These are phyloP conservation scores for Venusia cambrica DNA, from an alignment of 2,888 invertebrate species.

Conservation along the genomic window DNA sequence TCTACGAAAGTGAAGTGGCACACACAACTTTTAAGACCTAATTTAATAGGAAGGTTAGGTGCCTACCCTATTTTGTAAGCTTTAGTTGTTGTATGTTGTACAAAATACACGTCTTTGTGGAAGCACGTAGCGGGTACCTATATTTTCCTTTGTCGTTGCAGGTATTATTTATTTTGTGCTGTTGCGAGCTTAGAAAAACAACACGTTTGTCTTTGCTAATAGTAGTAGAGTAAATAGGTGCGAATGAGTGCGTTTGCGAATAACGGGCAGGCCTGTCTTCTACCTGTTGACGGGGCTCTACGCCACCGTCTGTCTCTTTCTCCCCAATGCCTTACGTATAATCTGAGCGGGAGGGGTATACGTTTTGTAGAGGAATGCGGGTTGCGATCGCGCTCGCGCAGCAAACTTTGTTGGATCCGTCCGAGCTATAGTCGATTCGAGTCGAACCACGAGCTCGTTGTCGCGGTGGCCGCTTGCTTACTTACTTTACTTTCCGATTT, in stretches of 20 bases:
- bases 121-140: no score
- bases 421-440: slow-evolving; percentile 55
- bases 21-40: no score
- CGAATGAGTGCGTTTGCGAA: slow-evolving; percentile 59
- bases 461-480: slow-evolving; percentile 49
- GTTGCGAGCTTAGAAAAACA: no score
- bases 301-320: slow-evolving; percentile 23
- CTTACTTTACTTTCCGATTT: slow-evolving; percentile 50
- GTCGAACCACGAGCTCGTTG: slow-evolving; percentile 57
- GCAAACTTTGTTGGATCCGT: slow-evolving; percentile 41
- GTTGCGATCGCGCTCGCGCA: slow-evolving; percentile 69
- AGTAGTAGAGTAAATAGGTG: no score
- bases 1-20: no score
- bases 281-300: slow-evolving; percentile 28
- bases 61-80: no score
- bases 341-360: slow-evolving; percentile 50
- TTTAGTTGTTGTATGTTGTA: no score
- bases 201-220: no score
- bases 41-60: no score
- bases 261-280: slow-evolving; percentile 69
- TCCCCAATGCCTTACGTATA: slow-evolving; percentile 22
- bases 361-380: slow-evolving; percentile 72
- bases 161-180: no score
- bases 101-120: no score
- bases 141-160: no score